phyloP scores from a whole-genome alignment of 2,888 invertebrate species.

The Lissocephala sabroskyi region DNA sequence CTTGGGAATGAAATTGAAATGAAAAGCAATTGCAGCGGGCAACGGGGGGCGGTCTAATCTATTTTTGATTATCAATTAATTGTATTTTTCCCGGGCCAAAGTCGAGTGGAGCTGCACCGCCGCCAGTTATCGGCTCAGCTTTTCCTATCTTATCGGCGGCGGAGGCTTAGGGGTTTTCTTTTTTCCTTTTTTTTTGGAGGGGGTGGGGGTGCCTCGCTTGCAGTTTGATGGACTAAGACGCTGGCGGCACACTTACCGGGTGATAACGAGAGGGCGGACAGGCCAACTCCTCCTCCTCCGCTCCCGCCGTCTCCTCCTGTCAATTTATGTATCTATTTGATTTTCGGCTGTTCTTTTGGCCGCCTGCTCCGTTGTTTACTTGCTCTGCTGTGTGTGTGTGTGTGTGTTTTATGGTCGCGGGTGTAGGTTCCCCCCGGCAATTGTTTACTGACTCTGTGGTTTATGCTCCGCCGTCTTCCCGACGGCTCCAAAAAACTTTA shows the following conservation, averaged over 20 bases:
- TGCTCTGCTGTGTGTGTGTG: constrained; percentile 1
- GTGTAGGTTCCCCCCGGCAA: constrained; percentile 19
- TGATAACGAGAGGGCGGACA: constrained; percentile 6
- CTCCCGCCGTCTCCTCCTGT: constrained; percentile 25
- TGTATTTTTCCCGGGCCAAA: constrained; percentile 46
- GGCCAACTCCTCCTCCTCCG: constrained; percentile 10
- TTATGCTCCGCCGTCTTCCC: constrained; percentile 31
- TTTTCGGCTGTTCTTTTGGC: constrained; percentile 30
- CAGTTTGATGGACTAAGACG: constrained; percentile 42
- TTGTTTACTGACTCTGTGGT: constrained; percentile 49
- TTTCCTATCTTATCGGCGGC: constrained; percentile 35
- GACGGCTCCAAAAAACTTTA: constrained; percentile 23
- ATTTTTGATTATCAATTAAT: constrained; percentile 55
- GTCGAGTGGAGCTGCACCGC: constrained; percentile 14
- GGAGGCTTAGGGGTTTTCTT: too few species aligned
- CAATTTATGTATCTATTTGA: constrained; percentile 36
- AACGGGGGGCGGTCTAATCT: constrained; percentile 42
- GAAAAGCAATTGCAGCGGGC: neutral
- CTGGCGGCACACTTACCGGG: constrained; percentile 41
- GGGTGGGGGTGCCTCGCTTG: too few species aligned
- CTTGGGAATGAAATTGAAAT: too few species aligned
- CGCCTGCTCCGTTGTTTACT: constrained; percentile 45
- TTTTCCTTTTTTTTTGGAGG: too few species aligned
- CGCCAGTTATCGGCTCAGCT: neutral
- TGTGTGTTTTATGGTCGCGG: constrained; percentile 12